Evolutionary conservation across 2,113 vertebrate genomes (phyloP).

Genomic region (Phalacrocorax pelagicus): DNA sequence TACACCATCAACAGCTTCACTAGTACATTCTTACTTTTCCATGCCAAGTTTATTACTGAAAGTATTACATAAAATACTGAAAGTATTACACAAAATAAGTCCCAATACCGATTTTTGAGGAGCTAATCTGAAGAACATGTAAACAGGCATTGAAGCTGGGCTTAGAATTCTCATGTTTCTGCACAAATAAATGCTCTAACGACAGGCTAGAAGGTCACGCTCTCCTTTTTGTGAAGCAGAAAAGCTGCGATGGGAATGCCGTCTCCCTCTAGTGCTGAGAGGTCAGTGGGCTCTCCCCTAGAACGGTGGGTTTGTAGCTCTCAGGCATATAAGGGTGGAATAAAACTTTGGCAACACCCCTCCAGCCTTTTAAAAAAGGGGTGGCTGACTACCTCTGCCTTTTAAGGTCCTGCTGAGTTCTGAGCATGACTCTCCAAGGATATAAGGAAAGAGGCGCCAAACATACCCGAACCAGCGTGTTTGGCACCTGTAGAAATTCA

Average conservation of each 20-base stretch:
- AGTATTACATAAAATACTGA: neutral
- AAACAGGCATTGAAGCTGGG: neutral
- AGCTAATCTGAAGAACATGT: neutral
- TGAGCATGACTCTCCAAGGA: neutral
- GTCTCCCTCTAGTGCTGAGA: neutral
- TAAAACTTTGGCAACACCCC: neutral
- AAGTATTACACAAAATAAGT: neutral
- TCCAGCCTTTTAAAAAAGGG: neutral
- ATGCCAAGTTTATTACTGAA: conserved; percentile 21
- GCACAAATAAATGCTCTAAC: neutral
- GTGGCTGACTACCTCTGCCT: neutral
- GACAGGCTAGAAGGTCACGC: neutral
- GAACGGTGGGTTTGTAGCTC: neutral
- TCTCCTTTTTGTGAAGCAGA: neutral
- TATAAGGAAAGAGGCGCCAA: neutral
- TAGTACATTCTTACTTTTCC: neutral
- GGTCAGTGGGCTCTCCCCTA: neutral
- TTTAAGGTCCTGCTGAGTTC: neutral
- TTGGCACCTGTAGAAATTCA: conserved; percentile 50
- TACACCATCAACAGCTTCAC: neutral
- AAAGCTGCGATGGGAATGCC: neutral
- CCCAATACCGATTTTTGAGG: neutral
- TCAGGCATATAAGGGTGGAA: neutral
- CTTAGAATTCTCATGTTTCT: neutral
- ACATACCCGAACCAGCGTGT: neutral